Base-by-base conservation (phyloP, 2,113 vertebrate genomes). In the Ameiurus melas region DNA sequence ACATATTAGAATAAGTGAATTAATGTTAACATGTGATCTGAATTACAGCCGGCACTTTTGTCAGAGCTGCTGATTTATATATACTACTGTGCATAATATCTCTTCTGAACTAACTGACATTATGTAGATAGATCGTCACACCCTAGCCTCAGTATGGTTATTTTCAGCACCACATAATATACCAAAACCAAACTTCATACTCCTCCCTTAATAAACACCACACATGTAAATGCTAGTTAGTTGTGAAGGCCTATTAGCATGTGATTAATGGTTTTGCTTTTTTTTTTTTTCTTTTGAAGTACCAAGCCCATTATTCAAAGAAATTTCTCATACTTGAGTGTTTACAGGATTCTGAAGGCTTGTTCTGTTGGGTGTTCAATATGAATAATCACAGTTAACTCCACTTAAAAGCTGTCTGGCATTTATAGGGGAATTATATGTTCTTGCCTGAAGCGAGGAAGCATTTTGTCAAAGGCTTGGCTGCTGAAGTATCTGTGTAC, bases 311-410 rank as follows among this genome's bases (percentile, higher is more conserved):
- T 43, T 83, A 83, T 83, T 83, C 19, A 62, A 30, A 83, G 36
- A n/a, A 12, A 27, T 57, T n/a, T 86, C 85, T 80, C 85, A 60
- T 36, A 25, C 43, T n/a, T 36, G 12, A 27, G 27, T 36, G 70
- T 79, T 80, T 64, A 55, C 39, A 33, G 22, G 73, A 64, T 55
- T 81, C 43, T 51, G 51, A 82, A 82, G 51, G 86, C 17, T 70
- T 53, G 20, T 25, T 43, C 83, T 77, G 27, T 77, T 53, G 39
- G 58, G 30, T 39, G 8, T 58, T 55, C 14, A 60, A 58, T 83
- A 51, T 83, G 80, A 87, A 83, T 87, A 82, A 87, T 80, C 83
- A 36, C 73, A 80, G 71, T 70, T 85, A 70, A 43, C 73, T 53
- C 51, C 43, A 78, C 82, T 68, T 79, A 39, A 80, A 85, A 17